phyloP scores from a whole-genome alignment of 2,797 vertebrate genomes.

The Emydoidea blandingii region DNA sequence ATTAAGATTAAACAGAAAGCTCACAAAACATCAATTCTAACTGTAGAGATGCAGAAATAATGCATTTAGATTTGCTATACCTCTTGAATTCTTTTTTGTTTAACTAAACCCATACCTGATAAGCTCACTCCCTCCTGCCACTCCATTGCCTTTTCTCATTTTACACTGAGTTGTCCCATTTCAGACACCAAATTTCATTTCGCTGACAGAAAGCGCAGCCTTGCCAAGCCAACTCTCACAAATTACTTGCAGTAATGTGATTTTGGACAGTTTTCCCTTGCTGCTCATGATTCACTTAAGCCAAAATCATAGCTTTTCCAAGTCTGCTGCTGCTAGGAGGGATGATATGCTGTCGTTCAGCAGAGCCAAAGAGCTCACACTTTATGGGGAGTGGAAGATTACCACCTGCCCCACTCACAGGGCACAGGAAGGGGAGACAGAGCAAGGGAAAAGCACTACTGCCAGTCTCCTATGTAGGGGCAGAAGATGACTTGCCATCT shows the following conservation, averaged over 20 bases:
- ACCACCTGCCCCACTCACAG: background rate
- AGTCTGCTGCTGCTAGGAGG: fast-evolving
- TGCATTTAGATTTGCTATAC: background rate
- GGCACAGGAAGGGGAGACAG: background rate
- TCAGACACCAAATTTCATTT: fast-evolving
- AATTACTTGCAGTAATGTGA: fast-evolving
- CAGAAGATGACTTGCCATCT: background rate
- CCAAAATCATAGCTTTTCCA: fast-evolving
- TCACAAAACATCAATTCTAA: background rate
- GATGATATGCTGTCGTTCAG: background rate
- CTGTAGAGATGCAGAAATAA: background rate
- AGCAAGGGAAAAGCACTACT: background rate
- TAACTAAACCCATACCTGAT: fast-evolving
- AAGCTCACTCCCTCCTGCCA: fast-evolving
- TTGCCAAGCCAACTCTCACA: background rate
- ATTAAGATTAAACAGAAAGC: background rate
- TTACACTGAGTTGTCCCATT: fast-evolving
- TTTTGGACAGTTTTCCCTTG: fast-evolving
- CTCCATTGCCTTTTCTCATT: fast-evolving
- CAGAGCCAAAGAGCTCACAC: background rate
- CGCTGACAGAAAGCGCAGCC: fast-evolving
- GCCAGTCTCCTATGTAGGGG: background rate
- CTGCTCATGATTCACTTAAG: fast-evolving
- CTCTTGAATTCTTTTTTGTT: background rate
- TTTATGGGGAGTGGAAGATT: background rate